Conservation (phyloP, 2,888 invertebrate species). For the Thereva unica region DNA sequence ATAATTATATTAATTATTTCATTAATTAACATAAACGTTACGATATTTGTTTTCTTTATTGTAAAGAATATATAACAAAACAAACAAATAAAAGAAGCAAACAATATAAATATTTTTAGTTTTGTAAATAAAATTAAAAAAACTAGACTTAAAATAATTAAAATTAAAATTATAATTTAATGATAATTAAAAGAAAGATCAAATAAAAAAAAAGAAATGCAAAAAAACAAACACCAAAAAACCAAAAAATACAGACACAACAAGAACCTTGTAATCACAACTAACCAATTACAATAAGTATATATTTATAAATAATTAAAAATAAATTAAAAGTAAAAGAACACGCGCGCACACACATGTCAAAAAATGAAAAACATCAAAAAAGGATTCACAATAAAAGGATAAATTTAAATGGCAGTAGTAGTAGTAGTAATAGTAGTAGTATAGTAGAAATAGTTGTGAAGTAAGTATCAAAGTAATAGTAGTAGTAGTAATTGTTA, state of each 20-base stretch:
- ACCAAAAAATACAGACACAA: too few relatives aligned
- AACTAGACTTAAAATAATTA: not conserved
- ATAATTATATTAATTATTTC: not conserved
- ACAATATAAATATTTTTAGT: too few relatives aligned
- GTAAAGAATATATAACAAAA: too few relatives aligned
- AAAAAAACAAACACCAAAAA: not conserved
- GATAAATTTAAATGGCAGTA: not conserved
- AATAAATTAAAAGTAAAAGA: not conserved
- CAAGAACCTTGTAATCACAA: too few relatives aligned
- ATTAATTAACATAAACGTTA: too few relatives aligned
- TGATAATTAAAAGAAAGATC: not conserved
- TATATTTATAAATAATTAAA: too few relatives aligned
- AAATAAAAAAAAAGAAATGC: not conserved
- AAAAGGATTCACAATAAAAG: slow-evolving; percentile 33
- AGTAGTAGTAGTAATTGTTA: not conserved
- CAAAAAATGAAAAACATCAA: slow-evolving; percentile 31
- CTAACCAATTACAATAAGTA: too few relatives aligned
- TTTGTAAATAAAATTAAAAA: not conserved
- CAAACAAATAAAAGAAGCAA: too few relatives aligned
- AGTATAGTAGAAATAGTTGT: not conserved
- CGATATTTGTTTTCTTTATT: too few relatives aligned
- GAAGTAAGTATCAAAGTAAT: slow-evolving; percentile 18
- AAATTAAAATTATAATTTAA: not conserved
- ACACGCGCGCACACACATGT: not conserved
- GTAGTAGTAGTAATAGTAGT: slow-evolving; percentile 2